Conservation (phyloP, 2,888 invertebrate species). For the Aphelenchoides bicaudatus region DNA sequence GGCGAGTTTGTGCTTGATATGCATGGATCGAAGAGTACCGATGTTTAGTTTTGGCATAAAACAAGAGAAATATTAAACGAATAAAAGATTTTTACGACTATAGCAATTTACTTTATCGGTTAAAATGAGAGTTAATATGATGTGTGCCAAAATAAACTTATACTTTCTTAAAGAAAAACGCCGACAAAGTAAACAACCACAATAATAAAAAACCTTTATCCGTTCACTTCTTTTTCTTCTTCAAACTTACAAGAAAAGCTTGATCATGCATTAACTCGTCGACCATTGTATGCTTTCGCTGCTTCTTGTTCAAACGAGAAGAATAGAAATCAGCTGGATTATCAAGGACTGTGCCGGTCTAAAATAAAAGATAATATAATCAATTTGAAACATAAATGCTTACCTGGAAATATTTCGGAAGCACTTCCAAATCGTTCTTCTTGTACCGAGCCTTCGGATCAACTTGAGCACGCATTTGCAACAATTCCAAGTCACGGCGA, state of each 20-base stretch:
- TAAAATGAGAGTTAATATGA: no score
- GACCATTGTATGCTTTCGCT: slow-evolving; percentile 82
- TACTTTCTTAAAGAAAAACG: no score
- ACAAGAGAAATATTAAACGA: no score
- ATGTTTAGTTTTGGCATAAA: slow-evolving; percentile 33
- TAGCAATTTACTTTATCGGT: slow-evolving; percentile 23
- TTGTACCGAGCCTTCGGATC: slow-evolving; percentile 93
- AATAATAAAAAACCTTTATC: no score
- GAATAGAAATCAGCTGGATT: slow-evolving; percentile 80
- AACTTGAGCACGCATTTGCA: slow-evolving; percentile 81
- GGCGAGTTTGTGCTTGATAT: slow-evolving; percentile 22
- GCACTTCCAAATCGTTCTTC: slow-evolving; percentile 73
- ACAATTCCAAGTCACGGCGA: slow-evolving; percentile 78
- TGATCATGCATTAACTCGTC: slow-evolving; percentile 88
- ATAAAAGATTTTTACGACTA: no score
- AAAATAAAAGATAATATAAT: slow-evolving; percentile 23
- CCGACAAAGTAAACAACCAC: no score
- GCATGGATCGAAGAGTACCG: slow-evolving; percentile 34
- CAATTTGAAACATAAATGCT: neutral
- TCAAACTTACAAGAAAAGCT: slow-evolving; percentile 71
- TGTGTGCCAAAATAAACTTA: no score
- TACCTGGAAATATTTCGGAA: slow-evolving; percentile 91
- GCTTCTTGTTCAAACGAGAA: slow-evolving; percentile 77
- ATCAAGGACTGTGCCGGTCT: slow-evolving; percentile 70
- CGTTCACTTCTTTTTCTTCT: no score